Base-by-base conservation (phyloP, 2,888 invertebrate genomes). In the Aleiodes leptofemur region DNA sequence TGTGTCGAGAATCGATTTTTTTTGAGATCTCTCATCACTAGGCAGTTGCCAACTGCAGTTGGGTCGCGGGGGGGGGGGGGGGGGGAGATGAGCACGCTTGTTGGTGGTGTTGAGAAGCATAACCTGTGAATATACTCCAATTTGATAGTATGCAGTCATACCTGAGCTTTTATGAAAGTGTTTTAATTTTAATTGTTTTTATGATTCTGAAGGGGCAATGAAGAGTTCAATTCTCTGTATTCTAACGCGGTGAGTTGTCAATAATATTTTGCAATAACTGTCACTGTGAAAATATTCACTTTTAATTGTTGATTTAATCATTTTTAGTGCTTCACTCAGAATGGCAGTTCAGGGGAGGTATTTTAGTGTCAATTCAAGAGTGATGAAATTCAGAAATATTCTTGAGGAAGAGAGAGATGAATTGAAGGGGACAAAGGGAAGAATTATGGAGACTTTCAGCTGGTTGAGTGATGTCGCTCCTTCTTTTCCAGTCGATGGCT, bases 401-500 rank as follows among this genome's bases (percentile, higher is more conserved):
- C 69, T 82, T 56, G 70, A 80, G 23, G 83, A 83, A 1, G 74
- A 80, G 14, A 76, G 82, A 23, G 43, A 23, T 5, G 51, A 53
- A 23, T 13, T 55, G 23, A 70, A n/a, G 11, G 61, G 73, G 3
- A 50, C 75, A 1, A 76, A 82, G n/a, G 56, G 82, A 0, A 80
- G 77, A 14, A 79, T 86, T 57, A 79, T 77, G 3, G 80, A 78
- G n/a, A 80, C 76, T 50, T 78, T 88, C 11, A 82, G 86, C 1
- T 90, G 90, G 90, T 79, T 90, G 23, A 84, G 86, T 16, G 86
- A 84, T 73, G 85, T 81, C 38, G 87, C 90, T 11, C 90, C 91
- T 50, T 87, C 88, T 29, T 91, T 91, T 86, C 83, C 89, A 29
- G 81, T 91, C 11, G 83, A 89, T 76, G 90, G 90, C 31, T 87